A percentile compares a stretch with the other conserved stretches of the same genome.
phyloP scores from a whole-genome alignment of 2,113 vertebrate genomes.

The Microtus oregoni region DNA sequence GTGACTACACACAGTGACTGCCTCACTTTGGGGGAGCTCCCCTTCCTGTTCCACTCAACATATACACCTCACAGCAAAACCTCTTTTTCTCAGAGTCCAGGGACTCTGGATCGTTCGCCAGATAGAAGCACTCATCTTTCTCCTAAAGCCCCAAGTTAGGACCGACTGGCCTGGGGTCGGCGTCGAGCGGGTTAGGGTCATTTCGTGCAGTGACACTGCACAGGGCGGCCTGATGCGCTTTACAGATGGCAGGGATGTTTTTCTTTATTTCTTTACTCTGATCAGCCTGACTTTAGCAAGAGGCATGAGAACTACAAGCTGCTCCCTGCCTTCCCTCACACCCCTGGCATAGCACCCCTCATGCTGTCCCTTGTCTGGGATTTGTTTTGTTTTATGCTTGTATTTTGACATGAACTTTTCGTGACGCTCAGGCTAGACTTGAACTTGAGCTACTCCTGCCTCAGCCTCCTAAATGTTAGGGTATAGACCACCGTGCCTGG shows the following conservation, averaged over 20 bases:
- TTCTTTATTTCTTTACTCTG: slow-evolving; percentile 22
- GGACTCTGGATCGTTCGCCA: not conserved
- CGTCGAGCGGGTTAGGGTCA: not conserved
- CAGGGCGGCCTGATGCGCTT: not conserved
- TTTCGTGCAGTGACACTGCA: not conserved
- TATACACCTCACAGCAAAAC: not conserved
- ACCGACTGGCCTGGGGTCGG: not conserved
- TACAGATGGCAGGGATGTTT: slow-evolving; percentile 1
- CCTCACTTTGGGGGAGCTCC: not conserved
- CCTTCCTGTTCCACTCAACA: not conserved
- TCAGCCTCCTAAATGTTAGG: not conserved
- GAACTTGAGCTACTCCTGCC: too few relatives aligned
- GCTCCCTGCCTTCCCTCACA: not conserved
- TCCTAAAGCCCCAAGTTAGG: not conserved
- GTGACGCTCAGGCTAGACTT: not conserved
- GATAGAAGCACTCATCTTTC: not conserved
- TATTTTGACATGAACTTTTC: not conserved
- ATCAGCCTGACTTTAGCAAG: slow-evolving; percentile 9
- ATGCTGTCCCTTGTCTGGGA: not conserved
- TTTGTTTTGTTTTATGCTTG: not conserved
- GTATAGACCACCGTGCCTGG: not conserved
- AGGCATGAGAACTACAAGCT: not conserved
- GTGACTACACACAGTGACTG: not conserved
- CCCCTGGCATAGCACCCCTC: too few relatives aligned
- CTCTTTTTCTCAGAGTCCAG: slow-evolving; percentile 8